Base-by-base conservation (phyloP, 2,797 vertebrate species). In the Etheostoma nigrum region DNA sequence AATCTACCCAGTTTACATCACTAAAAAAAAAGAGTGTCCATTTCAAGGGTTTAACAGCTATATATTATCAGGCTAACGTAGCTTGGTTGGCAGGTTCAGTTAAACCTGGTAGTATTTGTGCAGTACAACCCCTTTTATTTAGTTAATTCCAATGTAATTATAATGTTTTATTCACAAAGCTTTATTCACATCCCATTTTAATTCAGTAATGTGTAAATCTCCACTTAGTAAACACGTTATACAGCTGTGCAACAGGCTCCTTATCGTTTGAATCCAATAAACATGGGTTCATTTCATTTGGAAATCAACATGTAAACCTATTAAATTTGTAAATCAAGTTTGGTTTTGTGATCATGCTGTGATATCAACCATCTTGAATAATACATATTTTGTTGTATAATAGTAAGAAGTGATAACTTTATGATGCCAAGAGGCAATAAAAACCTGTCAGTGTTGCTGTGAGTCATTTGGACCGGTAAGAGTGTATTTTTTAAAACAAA, bases 401-500 rank as follows among this genome's bases (percentile, higher is more conserved):
- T 65, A 72, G 45, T 40, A 36, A 60, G 21, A 84, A 58, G 65
- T 59, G 65, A 74, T 54, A 52, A 74, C 44, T 74, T 78, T 69
- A 86, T 23, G 57, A 40, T 47, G 66, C 74, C 70, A 77, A 58
- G 45, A 72, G 42, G 59, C 59, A 74, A 11, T 76, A 71, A 62
- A 78, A 74, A 67, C 44, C 55, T 74, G 67, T 62, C 67, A 62
- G 51, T 10, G 11, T 6, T 55, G 60, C 52, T 21, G 9, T 51
- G 59, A 82, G 42, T 72, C 58, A 55, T 79, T 44, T 47, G 25
- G 69, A 67, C 15, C 25, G 68, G 25, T 48, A 36, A 16, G 27
- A 78, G 60, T 76, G 13, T 65, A 23, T 61, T 14, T 61, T 30
- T 48, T 63, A 13, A 58, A 63, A 59, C 36, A 67, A 66, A 48